Percentiles rank a stretch among this genome's conserved stretches.
These are phyloP conservation scores for Gadus macrocephalus DNA, from an alignment of 2,113 vertebrate species.

Conservation along the genomic window DNA sequence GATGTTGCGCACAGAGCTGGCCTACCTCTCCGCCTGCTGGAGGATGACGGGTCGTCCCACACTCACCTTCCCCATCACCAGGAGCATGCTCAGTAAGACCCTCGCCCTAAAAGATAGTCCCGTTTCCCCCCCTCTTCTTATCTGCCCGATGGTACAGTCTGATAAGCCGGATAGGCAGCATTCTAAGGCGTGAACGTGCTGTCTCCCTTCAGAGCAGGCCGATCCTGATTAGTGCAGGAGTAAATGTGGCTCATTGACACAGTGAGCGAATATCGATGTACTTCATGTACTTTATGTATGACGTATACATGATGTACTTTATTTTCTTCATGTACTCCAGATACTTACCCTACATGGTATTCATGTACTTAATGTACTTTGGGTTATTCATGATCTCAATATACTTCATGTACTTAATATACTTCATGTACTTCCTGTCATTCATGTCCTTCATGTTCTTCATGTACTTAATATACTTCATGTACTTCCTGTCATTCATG, in stretches of 20 bases:
- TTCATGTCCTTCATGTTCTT: too few relatives aligned
- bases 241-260: too few relatives aligned
- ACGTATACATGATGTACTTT: background rate
- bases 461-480: background rate
- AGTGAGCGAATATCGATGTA: too few relatives aligned
- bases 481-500: background rate
- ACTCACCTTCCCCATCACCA: slow-evolving; percentile 90
- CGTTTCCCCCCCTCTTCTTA: too few relatives aligned
- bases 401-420: slow-evolving; percentile 19
- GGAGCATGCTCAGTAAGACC: slow-evolving; percentile 83
- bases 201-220: too few relatives aligned
- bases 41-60: slow-evolving; percentile 96
- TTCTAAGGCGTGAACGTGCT: too few relatives aligned
- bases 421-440: too few relatives aligned
- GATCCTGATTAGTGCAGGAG: too few relatives aligned
- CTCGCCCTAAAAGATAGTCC: too few relatives aligned
- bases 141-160: too few relatives aligned
- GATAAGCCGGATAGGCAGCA: too few relatives aligned
- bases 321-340: background rate
- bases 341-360: background rate
- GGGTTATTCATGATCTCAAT: background rate
- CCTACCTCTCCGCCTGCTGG: slow-evolving; percentile 94
- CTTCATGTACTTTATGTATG: too few relatives aligned
- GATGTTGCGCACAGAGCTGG: slow-evolving; percentile 91
- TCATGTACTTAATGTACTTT: background rate